These are phyloP conservation scores for Tetranychus piercei DNA, from an alignment of 2,888 invertebrate genomes.

Conservation along the genomic window DNA sequence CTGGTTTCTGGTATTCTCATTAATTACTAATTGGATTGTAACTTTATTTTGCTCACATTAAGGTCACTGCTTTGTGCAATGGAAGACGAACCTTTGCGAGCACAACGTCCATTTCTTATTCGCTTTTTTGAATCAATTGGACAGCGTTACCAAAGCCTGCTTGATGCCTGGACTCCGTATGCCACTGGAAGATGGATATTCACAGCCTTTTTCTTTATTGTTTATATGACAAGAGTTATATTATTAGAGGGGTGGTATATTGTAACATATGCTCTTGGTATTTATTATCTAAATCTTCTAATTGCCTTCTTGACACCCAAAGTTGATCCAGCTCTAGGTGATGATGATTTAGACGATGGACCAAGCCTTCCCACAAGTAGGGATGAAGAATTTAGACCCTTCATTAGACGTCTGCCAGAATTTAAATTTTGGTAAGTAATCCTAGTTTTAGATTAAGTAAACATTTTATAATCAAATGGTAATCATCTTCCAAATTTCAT, in stretches of 20 bases:
- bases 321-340: slow-evolving; percentile 57
- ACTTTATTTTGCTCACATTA: not conserved
- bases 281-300: slow-evolving; percentile 96
- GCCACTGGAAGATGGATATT: slow-evolving; percentile 52
- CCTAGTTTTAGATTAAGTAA: not conserved
- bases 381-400: slow-evolving; percentile 95
- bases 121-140: not conserved
- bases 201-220: slow-evolving; percentile 14
- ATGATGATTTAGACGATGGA: slow-evolving; percentile 49
- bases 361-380: slow-evolving; percentile 83
- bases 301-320: slow-evolving; percentile 99
- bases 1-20: not conserved
- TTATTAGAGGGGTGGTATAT: slow-evolving; percentile 59
- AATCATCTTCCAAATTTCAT: not conserved
- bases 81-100: slow-evolving; percentile 6
- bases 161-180: slow-evolving; percentile 73
- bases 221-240: slow-evolving; percentile 43
- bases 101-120: not conserved
- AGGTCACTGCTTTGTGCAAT: not conserved
- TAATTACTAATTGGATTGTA: not conserved
- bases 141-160: slow-evolving; percentile 32
- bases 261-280: slow-evolving; percentile 93
- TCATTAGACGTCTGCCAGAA: slow-evolving; percentile 85
- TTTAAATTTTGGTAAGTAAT: slow-evolving; percentile 78
- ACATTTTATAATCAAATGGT: not conserved